Percentiles rank a stretch among this genome's conserved stretches.
These are phyloP conservation scores for Agelaius phoeniceus DNA, from an alignment of 2,113 vertebrate species.

Conservation along the genomic window DNA sequence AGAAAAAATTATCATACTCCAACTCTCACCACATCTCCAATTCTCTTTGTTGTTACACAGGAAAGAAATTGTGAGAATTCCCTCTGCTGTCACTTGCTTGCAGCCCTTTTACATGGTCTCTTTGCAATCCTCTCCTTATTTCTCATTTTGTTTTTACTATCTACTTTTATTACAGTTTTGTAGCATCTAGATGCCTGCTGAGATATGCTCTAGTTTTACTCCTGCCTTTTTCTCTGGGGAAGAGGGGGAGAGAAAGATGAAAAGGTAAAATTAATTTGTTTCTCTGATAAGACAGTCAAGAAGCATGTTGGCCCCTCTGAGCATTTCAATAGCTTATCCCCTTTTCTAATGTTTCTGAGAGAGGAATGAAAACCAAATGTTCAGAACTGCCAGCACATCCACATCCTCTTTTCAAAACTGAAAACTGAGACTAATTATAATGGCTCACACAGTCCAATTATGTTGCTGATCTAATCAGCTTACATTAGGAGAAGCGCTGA, in stretches of 20 bases:
- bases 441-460: constrained; percentile 40
- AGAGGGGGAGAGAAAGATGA: constrained; percentile 17
- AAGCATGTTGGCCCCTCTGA: not conserved
- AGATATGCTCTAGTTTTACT: constrained; percentile 16
- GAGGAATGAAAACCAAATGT: constrained; percentile 33
- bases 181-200: constrained; percentile 5
- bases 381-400: constrained; percentile 27
- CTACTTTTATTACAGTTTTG: constrained; percentile 31
- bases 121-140: not conserved
- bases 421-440: constrained; percentile 54
- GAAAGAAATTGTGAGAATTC: not conserved
- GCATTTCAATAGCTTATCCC: constrained; percentile 24
- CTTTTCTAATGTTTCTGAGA: constrained; percentile 37
- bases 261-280: constrained; percentile 58
- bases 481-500: constrained; percentile 16
- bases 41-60: constrained; percentile 28
- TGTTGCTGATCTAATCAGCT: constrained; percentile 53
- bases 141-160: constrained; percentile 10
- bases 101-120: not conserved
- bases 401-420: constrained; percentile 34
- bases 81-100: not conserved
- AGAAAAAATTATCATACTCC: constrained; percentile 17
- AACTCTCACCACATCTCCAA: not conserved
- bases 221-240: constrained; percentile 13
- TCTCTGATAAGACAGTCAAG: constrained; percentile 30